Conservation (phyloP, 1,140 invertebrate species). For the Drosophila santomea region DNA sequence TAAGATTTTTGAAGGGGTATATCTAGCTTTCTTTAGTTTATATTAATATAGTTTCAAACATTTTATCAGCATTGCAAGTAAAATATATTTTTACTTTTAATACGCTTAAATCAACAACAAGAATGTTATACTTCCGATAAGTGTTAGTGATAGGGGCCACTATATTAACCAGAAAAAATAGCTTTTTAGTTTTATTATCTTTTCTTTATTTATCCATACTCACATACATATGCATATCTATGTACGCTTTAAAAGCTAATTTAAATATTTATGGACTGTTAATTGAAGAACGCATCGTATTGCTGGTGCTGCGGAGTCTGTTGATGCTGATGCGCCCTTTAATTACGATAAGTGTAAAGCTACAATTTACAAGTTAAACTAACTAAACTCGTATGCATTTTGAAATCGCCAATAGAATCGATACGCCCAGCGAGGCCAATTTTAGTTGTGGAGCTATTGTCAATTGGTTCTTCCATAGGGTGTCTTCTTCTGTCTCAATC, state of each 20-base stretch:
- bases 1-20: too few relatives aligned
- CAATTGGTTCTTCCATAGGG: constrained; percentile 53
- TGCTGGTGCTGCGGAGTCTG: constrained; percentile 34
- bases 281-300: constrained; percentile 61
- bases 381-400: constrained; percentile 74
- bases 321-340: constrained; percentile 43
- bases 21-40: too few relatives aligned
- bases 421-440: constrained; percentile 52
- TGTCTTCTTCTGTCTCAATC: constrained; percentile 51
- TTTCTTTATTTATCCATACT: constrained; percentile 64
- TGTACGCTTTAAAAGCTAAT: constrained; percentile 74
- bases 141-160: too few relatives aligned
- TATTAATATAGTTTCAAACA: too few relatives aligned
- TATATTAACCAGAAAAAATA: not conserved
- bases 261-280: constrained; percentile 83
- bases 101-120: too few relatives aligned
- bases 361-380: constrained; percentile 83
- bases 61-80: too few relatives aligned
- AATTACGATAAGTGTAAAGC: constrained; percentile 76
- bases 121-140: too few relatives aligned
- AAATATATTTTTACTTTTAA: too few relatives aligned
- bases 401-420: constrained; percentile 68
- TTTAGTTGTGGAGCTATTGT: constrained; percentile 44
- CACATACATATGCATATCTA: constrained; percentile 62
- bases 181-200: constrained; percentile 42